phyloP scores from a whole-genome alignment of 30 jellyfish, hydroid and myxozoan genomes.

The Nemopilema nomurai region DNA sequence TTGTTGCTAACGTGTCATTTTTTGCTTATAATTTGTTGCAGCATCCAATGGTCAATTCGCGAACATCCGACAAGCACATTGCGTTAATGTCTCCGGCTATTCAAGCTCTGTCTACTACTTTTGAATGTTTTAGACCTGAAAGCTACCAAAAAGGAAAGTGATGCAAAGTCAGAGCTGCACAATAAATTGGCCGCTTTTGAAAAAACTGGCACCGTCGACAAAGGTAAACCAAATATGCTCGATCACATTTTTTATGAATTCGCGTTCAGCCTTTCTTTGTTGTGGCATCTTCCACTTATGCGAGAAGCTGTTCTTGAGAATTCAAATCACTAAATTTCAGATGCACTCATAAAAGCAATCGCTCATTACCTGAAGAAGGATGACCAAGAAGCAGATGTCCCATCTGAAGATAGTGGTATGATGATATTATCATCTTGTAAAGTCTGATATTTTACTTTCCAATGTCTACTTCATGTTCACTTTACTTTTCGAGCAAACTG shows the following conservation, averaged over 20 bases:
- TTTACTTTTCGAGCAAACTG: neutral
- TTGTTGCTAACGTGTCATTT: too few relatives aligned
- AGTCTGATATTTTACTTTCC: too few relatives aligned
- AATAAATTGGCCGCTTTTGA: slow-evolving; percentile 2
- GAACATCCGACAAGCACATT: too few relatives aligned
- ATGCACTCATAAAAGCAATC: neutral
- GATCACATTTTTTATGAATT: neutral
- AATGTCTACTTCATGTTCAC: neutral
- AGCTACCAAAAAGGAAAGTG: slow-evolving; percentile 5
- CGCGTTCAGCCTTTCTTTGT: neutral
- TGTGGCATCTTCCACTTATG: too few relatives aligned
- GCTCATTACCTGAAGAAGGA: slow-evolving; percentile 2
- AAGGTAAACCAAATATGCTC: slow-evolving; percentile 5
- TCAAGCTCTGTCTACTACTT: neutral
- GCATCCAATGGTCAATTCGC: too few relatives aligned
- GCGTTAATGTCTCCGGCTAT: neutral
- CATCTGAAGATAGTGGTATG: neutral
- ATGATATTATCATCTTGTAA: neutral
- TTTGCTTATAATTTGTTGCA: too few relatives aligned
- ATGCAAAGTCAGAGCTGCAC: neutral
- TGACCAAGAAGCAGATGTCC: slow-evolving; percentile 9
- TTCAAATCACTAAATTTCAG: neutral
- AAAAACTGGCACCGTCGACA: slow-evolving; percentile 8
- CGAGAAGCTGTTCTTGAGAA: too few relatives aligned
- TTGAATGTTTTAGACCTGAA: neutral